Evolutionary conservation across 2,888 invertebrate species (phyloP).

Genomic region (Sphaerophoria rueppellii): DNA sequence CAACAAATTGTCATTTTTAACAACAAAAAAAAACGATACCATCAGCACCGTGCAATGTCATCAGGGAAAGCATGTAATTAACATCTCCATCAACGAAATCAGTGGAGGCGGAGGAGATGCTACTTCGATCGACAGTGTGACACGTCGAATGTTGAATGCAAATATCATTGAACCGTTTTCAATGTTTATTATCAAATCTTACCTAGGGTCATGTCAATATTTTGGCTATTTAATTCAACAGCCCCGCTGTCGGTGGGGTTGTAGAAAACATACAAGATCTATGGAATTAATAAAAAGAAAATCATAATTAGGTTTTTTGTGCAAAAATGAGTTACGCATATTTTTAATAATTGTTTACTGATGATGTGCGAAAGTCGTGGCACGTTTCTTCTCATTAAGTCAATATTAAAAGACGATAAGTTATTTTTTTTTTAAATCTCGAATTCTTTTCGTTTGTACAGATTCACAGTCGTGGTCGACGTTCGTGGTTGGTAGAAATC

Average conservation of each 20-base stretch:
- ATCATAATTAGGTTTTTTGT: not conserved
- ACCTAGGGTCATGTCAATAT: constrained; percentile 94
- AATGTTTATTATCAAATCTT: constrained; percentile 78
- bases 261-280: constrained; percentile 84
- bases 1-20: not conserved
- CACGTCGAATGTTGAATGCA: constrained; percentile 18
- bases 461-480: not conserved
- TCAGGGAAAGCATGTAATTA: not conserved
- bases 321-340: not conserved
- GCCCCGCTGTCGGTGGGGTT: constrained; percentile 92
- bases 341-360: constrained; percentile 28
- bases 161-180: not conserved
- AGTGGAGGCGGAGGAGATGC: not conserved
- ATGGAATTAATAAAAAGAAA: constrained; percentile 20
- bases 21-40: not conserved
- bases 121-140: not conserved
- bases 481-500: constrained; percentile 27
- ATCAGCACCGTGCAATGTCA: not conserved
- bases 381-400: constrained; percentile 54
- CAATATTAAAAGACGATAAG: constrained; percentile 25
- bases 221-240: constrained; percentile 90
- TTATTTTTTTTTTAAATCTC: not conserved
- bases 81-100: not conserved
- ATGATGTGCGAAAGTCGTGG: constrained; percentile 56
- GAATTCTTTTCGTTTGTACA: constrained; percentile 21